phyloP scores from a whole-genome alignment of 1,140 invertebrate species.

The Brachionus paranguensis region DNA sequence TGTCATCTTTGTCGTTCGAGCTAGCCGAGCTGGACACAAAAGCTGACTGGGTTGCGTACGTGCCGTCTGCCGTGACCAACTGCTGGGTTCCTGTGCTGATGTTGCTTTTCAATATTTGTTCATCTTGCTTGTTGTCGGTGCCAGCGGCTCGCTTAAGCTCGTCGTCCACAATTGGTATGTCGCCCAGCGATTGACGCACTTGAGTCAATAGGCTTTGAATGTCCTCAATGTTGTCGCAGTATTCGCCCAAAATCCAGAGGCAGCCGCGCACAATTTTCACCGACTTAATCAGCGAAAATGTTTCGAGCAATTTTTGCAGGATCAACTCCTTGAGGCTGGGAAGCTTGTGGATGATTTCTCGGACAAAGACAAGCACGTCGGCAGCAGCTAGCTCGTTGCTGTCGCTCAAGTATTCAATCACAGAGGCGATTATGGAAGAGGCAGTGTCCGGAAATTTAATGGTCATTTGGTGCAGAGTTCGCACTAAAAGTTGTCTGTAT shows the following conservation, averaged over 20 bases:
- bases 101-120: conserved; percentile 48
- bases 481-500: conserved; percentile 83
- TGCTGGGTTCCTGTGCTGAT: conserved; percentile 46
- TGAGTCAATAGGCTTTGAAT: conserved; percentile 72
- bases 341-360: conserved; percentile 89
- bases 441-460: conserved; percentile 98
- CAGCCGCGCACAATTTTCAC: conserved; percentile 77
- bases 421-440: conserved; percentile 73
- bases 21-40: conserved; percentile 62
- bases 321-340: conserved; percentile 71
- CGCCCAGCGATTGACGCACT: conserved; percentile 71
- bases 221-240: conserved; percentile 70
- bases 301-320: conserved; percentile 67
- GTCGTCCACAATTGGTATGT: conserved; percentile 79
- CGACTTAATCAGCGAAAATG: conserved; percentile 69
- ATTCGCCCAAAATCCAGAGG: conserved; percentile 97
- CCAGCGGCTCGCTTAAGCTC: conserved; percentile 65
- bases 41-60: conserved; percentile 94
- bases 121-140: conserved; percentile 56
- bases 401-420: conserved; percentile 92
- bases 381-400: conserved; percentile 84
- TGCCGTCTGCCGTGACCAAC: conserved; percentile 70
- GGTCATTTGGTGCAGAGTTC: conserved; percentile 86
- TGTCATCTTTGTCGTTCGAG: not conserved
- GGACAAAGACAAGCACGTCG: conserved; percentile 87